Evolutionary conservation across 2,888 invertebrate genomes (phyloP), one percentile per base, ranked within the genome.

Genomic region (Nomada ruficornis): DNA sequence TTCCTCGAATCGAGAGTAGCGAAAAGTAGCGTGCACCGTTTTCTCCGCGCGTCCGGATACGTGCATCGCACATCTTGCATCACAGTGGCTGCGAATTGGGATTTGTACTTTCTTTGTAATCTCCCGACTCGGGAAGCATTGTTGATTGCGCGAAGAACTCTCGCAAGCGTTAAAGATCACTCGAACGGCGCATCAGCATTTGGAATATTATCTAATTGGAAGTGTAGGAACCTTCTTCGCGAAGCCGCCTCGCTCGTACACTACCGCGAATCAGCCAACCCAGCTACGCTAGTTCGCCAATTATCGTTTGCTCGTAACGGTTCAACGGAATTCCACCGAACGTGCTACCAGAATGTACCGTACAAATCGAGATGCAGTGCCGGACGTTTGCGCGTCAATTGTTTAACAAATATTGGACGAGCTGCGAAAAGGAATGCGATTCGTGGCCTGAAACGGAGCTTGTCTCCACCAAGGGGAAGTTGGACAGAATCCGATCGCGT

Each of bases 291-390:
- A 11, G 44, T 60, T 36, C 18, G 18, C 44, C 72, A 80, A 84
- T 84, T 84, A 84, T 83, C 84, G 77, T 42, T 67, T 65, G 57
- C 70, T 68, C 74, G 77, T 62, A 62, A 83, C 59, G 64, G 70
- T 78, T 78, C 75, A 72, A 75, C 72, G 77, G 67, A 68, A 63
- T 59, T 2, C 57, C 57, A 1, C 60, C 59, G 13, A n/a, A 10
- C 23, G 55, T 54, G 15, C 42, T 52, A 3, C 15, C 23, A 13
- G 10, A n/a, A 10, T 52, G 4, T 42, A 44, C 60, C 47, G 23
- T 50, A 1, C n/a, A 54, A 23, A 44, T 52, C 36, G 26, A 50
- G 18, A 18, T 10, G 5, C 5, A 0, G 18, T 26, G 57, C 15
- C 57, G 13, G 57, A n/a, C 5, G 26, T 57, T 23, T 26, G 4